Evolutionary conservation across 2,113 vertebrate genomes (phyloP).

Genomic region (Merops nubicus): DNA sequence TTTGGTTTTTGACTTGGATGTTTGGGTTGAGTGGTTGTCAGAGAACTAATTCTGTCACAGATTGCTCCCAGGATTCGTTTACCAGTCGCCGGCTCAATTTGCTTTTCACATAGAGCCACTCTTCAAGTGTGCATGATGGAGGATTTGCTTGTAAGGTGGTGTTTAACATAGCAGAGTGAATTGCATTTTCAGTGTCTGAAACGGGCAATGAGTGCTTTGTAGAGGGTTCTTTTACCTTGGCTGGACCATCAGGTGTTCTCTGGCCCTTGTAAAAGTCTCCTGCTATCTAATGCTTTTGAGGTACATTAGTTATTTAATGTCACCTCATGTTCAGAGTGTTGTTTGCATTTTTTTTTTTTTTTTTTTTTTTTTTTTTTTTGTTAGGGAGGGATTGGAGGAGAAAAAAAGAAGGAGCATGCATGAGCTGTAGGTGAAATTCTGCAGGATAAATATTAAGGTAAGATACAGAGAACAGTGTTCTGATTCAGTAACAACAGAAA

Average conservation of each 20-base stretch:
- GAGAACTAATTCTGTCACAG: no score
- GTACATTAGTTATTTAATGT: background rate
- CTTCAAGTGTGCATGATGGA: background rate
- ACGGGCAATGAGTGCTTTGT: background rate
- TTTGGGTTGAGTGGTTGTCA: no score
- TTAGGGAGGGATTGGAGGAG: background rate
- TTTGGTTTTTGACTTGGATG: no score
- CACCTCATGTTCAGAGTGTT: background rate
- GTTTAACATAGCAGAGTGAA: background rate
- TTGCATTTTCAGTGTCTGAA: background rate
- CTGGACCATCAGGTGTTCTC: background rate
- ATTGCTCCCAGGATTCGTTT: no score
- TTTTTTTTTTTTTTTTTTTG: background rate
- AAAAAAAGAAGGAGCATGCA: fast-evolving
- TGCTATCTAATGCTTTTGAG: background rate
- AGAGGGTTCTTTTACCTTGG: background rate
- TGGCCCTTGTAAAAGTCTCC: background rate
- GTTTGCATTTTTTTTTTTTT: background rate
- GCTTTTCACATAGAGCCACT: no score
- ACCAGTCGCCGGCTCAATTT: no score
- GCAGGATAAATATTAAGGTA: background rate
- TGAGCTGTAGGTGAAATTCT: background rate
- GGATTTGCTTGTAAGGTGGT: background rate
- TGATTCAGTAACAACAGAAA: background rate
- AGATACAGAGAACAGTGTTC: background rate